Evolutionary conservation across 2,888 invertebrate species (phyloP), one percentile per base, ranked within the genome.

Genomic region (Phlogophora meticulosa): DNA sequence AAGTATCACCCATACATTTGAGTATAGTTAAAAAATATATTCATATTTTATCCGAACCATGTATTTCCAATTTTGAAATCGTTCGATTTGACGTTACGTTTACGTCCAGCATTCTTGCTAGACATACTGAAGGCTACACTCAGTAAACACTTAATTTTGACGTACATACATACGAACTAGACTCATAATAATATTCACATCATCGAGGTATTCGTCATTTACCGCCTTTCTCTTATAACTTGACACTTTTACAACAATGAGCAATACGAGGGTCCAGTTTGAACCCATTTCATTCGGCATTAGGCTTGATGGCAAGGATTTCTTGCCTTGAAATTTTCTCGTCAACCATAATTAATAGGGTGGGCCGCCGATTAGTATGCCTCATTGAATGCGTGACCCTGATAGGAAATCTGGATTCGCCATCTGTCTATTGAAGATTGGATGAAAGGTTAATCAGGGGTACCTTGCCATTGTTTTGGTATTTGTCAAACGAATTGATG

Each of bases 221-320:
- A 67, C 56, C 85, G 85, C 84, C 42, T 7, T 0, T 4, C 63
- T 69, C 80, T 80, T 56, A 38, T 82, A 64, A 82, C 85, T 89
- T 45, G 55, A 20, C 57, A 83, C 62, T 15, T 51, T 64, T 79
- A 56, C 58, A 69, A 81, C 76, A 78, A 78, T 80, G 80, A 91
- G 87, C 90, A 89, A 89, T 89, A 88, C 89, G 80, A 89, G 90
- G 90, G 92, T 90, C 90, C 88, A 89, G 85, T 87, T 83, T 85
- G 90, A 86, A 95, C 95, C 94, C 94, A 94, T 94, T 94, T 95
- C 95, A 95, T 92, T 93, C 81, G 92, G 95, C 88, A 95, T 95
- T 95, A 95, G 87, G 84, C 85, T 81, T 92, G 92, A 94, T 93
- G 86, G 91, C 91, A 75, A 87, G 93, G 94, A 93, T 94, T 94